Evolutionary conservation across 2,888 invertebrate species (phyloP).

Genomic region (Conus canariensis): DNA sequence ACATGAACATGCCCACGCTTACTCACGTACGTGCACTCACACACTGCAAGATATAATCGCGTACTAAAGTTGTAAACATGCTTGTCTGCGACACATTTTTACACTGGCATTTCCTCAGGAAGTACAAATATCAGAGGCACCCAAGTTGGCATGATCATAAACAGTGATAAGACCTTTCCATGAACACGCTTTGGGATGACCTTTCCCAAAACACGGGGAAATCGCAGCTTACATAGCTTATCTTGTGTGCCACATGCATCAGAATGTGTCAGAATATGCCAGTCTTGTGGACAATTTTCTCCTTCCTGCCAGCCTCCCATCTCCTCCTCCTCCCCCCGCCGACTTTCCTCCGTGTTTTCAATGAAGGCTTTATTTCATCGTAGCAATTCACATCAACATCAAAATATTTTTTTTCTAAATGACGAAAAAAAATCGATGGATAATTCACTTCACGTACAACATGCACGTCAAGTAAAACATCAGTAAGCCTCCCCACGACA

Average conservation of each 20-base stretch:
- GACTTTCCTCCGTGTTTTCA: too few species aligned
- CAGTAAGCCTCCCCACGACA: too few species aligned
- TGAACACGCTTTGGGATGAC: not conserved
- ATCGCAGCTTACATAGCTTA: not conserved
- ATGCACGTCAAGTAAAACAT: too few species aligned
- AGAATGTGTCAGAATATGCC: not conserved
- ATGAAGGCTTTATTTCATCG: too few species aligned
- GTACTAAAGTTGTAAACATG: not conserved
- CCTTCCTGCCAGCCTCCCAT: too few species aligned
- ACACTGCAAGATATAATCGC: not conserved
- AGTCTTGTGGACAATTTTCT: too few species aligned
- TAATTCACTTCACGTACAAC: too few species aligned
- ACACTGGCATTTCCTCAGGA: not conserved
- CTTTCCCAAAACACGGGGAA: not conserved
- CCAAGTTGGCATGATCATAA: constrained; percentile 1
- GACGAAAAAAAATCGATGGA: too few species aligned
- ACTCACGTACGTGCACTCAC: not conserved
- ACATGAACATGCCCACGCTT: not conserved
- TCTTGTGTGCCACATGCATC: constrained; percentile 4
- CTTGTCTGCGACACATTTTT: not conserved
- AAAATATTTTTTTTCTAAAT: too few species aligned
- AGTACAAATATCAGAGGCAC: not conserved
- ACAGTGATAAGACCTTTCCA: constrained; percentile 18
- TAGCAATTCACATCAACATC: too few species aligned
- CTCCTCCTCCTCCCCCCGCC: too few species aligned